Percentiles rank a stretch among this genome's conserved stretches.
These are phyloP conservation scores for Antheraea yamamai DNA, from an alignment of 2,888 invertebrate species.

Conservation along the genomic window DNA sequence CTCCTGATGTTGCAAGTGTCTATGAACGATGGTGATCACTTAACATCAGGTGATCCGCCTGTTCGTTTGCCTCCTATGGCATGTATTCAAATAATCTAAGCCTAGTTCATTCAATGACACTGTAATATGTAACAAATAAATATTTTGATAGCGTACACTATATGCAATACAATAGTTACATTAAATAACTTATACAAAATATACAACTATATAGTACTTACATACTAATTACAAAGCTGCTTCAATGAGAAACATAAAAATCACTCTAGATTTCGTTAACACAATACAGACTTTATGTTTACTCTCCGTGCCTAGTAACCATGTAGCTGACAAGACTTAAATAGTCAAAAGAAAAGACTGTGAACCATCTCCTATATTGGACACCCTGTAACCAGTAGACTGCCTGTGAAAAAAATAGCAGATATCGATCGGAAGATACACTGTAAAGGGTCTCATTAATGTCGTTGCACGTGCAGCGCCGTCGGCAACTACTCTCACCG, in stretches of 20 bases:
- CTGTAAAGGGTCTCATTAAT: constrained; percentile 63
- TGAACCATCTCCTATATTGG: constrained; percentile 4
- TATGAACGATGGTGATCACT: too few relatives aligned
- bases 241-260: neutral
- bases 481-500: constrained; percentile 47
- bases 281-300: neutral
- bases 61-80: too few relatives aligned
- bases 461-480: constrained; percentile 72
- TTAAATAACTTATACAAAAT: too few relatives aligned
- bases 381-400: neutral
- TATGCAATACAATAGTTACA: neutral
- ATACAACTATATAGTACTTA: neutral
- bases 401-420: constrained; percentile 17
- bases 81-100: too few relatives aligned
- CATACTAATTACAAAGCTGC: neutral
- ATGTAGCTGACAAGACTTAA: neutral
- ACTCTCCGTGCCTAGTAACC: neutral
- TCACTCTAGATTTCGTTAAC: neutral
- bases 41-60: too few relatives aligned
- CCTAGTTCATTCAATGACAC: too few relatives aligned
- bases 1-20: too few relatives aligned
- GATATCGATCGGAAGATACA: constrained; percentile 62
- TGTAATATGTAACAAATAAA: too few relatives aligned
- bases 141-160: neutral
- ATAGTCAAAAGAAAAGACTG: neutral